Evolutionary conservation across 2,113 vertebrate species (phyloP).

Genomic region (Rattus norvegicus): DNA sequence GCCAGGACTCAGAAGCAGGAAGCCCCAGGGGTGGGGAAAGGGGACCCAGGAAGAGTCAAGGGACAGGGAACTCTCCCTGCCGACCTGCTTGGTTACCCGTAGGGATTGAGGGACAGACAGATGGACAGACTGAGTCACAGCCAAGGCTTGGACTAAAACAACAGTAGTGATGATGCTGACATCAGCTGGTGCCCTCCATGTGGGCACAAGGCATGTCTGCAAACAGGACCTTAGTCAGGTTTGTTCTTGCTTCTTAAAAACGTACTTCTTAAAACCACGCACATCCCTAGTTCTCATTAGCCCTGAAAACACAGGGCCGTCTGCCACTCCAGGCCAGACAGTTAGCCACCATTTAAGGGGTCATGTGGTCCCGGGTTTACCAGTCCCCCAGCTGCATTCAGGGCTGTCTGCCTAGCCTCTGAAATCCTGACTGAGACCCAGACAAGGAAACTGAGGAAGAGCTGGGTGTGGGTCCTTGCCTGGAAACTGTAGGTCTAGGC

Average conservation of each 20-base stretch:
- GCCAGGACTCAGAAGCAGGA: not conserved
- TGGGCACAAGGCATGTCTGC: rapidly evolving
- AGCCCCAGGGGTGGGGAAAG: not conserved
- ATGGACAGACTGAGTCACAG: not conserved
- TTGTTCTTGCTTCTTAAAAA: not conserved
- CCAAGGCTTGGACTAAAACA: not conserved
- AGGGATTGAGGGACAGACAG: not conserved
- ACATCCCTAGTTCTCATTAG: not conserved
- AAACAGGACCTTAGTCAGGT: too few species aligned
- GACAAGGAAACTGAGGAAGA: not conserved
- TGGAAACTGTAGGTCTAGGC: not conserved
- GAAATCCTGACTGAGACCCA: not conserved
- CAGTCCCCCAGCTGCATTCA: not conserved
- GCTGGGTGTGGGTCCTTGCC: not conserved
- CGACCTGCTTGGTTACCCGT: not conserved
- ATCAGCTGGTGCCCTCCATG: not conserved
- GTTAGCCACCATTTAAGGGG: not conserved
- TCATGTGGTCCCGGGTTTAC: not conserved
- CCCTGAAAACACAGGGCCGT: not conserved
- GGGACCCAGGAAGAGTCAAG: not conserved
- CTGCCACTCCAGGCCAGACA: not conserved
- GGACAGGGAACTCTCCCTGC: not conserved
- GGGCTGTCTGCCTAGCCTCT: not conserved
- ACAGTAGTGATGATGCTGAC: not conserved
- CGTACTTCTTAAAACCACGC: not conserved